phyloP scores from a whole-genome alignment of 30 jellyfish, hydroid and myxozoan species.

The Chironex yamaguchii region DNA sequence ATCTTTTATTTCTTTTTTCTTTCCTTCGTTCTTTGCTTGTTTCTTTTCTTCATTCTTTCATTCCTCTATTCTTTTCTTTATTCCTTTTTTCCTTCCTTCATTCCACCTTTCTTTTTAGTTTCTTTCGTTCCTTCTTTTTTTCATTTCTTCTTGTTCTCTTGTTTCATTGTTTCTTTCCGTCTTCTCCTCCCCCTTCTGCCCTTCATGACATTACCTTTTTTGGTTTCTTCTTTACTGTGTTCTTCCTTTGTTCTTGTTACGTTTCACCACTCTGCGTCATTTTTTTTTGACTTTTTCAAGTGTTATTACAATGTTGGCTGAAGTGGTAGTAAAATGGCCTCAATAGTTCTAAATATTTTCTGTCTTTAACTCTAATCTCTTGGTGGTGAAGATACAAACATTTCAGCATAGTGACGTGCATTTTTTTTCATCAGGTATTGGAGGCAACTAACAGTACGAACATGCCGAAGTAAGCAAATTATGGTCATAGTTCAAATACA shows the following conservation, averaged over 20 bases:
- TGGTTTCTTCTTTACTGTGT: not conserved
- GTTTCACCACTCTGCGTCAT: too few species aligned
- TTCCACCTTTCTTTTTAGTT: not conserved
- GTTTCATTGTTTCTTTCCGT: not conserved
- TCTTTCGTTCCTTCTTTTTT: not conserved
- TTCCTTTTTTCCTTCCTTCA: not conserved
- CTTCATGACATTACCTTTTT: not conserved
- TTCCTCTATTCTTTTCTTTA: not conserved
- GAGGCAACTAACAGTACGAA: constrained; percentile 92
- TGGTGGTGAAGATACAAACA: too few species aligned
- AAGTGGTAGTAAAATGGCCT: too few species aligned
- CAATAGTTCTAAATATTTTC: too few species aligned
- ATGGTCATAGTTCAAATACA: constrained; percentile 93
- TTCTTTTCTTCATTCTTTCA: not conserved
- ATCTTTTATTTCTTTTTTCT: not conserved
- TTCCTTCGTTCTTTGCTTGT: not conserved
- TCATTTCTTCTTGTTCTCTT: not conserved
- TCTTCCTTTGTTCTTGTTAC: not conserved
- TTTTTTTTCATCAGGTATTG: constrained; percentile 67
- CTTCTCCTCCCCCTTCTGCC: not conserved
- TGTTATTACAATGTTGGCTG: too few species aligned
- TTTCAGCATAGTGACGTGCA: too few species aligned
- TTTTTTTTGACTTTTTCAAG: too few species aligned
- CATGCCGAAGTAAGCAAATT: constrained; percentile 72
- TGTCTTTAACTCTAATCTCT: too few species aligned